Evolutionary conservation across 1,140 invertebrate genomes (phyloP).

Genomic region (Halotydeus destructor): DNA sequence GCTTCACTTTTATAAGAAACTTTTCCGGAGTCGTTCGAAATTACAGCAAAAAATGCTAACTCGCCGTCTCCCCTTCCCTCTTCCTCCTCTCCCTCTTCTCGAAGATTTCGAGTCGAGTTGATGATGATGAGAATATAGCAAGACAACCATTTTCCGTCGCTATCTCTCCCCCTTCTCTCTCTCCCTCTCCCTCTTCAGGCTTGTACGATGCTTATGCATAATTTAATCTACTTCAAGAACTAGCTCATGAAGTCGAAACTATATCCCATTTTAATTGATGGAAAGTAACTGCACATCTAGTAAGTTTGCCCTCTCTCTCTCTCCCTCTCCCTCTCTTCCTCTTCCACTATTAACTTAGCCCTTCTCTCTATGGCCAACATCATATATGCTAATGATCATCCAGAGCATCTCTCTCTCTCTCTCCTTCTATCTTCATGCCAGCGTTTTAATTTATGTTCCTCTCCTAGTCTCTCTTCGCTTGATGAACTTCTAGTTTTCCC

Average conservation of each 20-base stretch:
- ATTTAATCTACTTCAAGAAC: neutral
- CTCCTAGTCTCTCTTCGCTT: no score
- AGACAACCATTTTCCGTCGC: no score
- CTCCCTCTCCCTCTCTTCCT: constrained; percentile 1
- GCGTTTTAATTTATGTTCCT: no score
- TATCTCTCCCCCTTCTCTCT: no score
- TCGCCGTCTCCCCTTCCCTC: no score
- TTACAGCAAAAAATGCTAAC: no score
- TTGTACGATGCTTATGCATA: neutral
- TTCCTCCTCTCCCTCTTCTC: no score
- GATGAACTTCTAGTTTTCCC: no score
- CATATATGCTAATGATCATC: neutral
- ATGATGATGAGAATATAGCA: neutral
- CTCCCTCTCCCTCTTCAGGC: no score
- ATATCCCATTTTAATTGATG: neutral
- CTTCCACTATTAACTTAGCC: neutral
- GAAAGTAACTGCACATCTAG: neutral
- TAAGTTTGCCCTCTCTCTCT: neutral
- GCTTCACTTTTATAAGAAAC: no score
- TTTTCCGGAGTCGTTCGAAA: no score
- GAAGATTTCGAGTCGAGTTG: neutral
- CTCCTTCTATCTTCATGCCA: no score
- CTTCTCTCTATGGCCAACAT: neutral
- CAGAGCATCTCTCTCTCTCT: neutral
- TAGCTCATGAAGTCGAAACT: neutral